A percentile compares a stretch with the other conserved stretches of the same genome.
Conservation (phyloP, 2,797 vertebrate species). For the Myotis myotis region DNA sequence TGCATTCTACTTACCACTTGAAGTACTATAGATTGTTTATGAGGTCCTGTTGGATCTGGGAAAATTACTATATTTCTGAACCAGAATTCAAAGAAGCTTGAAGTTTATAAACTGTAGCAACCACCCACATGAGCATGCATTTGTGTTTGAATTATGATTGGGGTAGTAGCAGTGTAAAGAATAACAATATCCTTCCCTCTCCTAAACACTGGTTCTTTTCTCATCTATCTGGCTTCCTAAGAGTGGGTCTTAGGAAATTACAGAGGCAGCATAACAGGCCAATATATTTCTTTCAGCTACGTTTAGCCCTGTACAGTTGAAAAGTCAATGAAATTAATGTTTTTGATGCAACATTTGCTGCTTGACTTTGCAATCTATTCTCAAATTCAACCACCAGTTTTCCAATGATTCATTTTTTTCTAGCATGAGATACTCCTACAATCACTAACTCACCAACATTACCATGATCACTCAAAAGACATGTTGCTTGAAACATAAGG, state of each 20-base stretch:
- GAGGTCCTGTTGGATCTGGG: background rate
- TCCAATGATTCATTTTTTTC: background rate
- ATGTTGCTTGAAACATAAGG: background rate
- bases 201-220: background rate
- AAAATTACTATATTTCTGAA: conserved; percentile 43
- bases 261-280: background rate
- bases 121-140: background rate
- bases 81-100: background rate
- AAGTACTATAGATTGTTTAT: background rate
- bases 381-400: background rate
- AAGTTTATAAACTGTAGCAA: background rate
- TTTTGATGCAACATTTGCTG: background rate
- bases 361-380: background rate
- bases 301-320: background rate
- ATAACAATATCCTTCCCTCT: background rate
- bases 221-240: background rate
- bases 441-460: background rate
- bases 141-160: background rate
- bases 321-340: background rate
- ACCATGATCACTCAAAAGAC: background rate
- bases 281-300: background rate
- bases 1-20: conserved; percentile 20
- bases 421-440: background rate
- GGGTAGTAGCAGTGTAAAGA: background rate
- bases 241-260: background rate